Evolutionary conservation across 2,888 invertebrate species (phyloP).

Genomic region (Xestia c-nigrum): DNA sequence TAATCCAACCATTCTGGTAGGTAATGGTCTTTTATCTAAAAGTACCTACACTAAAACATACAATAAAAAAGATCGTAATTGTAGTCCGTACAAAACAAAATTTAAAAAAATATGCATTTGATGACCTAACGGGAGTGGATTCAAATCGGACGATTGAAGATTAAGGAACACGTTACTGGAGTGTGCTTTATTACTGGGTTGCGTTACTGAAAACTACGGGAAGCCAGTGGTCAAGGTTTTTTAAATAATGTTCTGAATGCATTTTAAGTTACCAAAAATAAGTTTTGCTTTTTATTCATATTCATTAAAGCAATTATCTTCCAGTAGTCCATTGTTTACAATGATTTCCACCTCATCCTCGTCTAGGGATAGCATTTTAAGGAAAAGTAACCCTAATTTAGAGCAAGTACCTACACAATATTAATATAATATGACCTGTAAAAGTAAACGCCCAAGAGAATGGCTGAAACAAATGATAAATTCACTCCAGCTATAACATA

Average conservation of each 20-base stretch:
- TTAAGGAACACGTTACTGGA: slow-evolving; percentile 20
- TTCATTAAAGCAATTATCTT: neutral
- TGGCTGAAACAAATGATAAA: neutral
- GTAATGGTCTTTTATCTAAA: slow-evolving; percentile 31
- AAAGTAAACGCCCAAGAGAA: neutral
- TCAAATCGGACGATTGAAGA: neutral
- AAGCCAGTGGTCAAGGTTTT: slow-evolving; percentile 21
- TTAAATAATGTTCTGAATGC: neutral
- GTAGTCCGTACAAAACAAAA: neutral
- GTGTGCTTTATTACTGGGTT: neutral
- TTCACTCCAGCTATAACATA: no score
- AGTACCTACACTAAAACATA: neutral
- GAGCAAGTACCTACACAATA: neutral
- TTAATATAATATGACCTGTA: no score
- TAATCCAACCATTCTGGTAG: slow-evolving; percentile 8
- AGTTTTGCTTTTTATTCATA: neutral
- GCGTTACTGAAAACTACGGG: slow-evolving; percentile 6
- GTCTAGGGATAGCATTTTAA: neutral
- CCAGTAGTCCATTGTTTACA: neutral
- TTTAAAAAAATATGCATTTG: slow-evolving; percentile 6
- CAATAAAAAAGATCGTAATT: neutral
- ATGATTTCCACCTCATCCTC: neutral
- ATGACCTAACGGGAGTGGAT: neutral
- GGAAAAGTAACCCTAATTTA: neutral
- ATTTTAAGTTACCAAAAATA: neutral